A percentile compares a stretch with the other conserved stretches of the same genome.
These are phyloP conservation scores for Heliconius congener DNA, from an alignment of 1,140 invertebrate genomes.

Conservation along the genomic window DNA sequence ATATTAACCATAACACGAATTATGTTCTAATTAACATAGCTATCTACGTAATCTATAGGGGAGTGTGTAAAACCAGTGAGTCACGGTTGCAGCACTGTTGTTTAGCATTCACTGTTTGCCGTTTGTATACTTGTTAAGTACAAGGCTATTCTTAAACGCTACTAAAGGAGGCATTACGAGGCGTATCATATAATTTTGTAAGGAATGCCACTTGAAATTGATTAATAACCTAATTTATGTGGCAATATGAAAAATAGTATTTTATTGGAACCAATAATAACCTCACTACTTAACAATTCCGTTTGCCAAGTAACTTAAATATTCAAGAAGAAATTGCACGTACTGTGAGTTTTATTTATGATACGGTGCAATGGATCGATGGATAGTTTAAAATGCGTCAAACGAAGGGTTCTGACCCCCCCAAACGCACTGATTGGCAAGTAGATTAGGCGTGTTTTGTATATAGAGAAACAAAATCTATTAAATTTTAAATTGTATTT, in stretches of 20 bases:
- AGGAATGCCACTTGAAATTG: neutral
- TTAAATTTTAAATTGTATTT: neutral
- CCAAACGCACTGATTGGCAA: slow-evolving; percentile 29
- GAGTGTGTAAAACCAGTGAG: slow-evolving; percentile 59
- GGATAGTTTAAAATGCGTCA: slow-evolving; percentile 66
- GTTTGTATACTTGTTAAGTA: slow-evolving; percentile 15
- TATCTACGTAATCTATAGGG: slow-evolving; percentile 50
- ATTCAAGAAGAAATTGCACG: slow-evolving; percentile 8
- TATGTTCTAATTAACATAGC: slow-evolving; percentile 53
- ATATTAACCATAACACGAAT: slow-evolving; percentile 44
- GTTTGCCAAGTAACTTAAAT: slow-evolving; percentile 5
- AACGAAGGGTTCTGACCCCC: slow-evolving; percentile 70
- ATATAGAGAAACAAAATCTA: neutral
- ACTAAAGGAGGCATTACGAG: neutral
- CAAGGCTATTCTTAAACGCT: neutral
- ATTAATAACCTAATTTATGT: neutral
- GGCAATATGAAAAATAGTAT: neutral
- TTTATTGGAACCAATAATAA: neutral
- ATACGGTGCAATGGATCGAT: slow-evolving; percentile 53
- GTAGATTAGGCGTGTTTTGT: slow-evolving; percentile 31
- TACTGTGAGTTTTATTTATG: slow-evolving; percentile 29
- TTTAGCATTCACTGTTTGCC: slow-evolving; percentile 29
- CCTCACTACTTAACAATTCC: neutral
- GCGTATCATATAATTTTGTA: neutral
- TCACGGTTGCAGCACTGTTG: slow-evolving; percentile 49